Base-by-base conservation (phyloP, 2,797 vertebrate genomes). In the Pteronotus mesoamericanus region DNA sequence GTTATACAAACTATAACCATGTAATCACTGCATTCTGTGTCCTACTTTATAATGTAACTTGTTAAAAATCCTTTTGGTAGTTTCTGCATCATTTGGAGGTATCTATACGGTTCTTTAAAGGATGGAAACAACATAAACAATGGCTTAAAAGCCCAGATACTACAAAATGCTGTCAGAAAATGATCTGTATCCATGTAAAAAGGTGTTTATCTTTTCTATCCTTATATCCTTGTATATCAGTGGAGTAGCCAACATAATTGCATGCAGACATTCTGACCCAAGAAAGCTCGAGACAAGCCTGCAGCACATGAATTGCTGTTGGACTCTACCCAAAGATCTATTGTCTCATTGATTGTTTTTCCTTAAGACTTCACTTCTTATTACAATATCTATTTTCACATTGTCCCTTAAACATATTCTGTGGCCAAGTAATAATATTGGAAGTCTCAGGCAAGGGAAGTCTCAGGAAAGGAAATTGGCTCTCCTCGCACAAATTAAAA, bases 331-430 rank as follows among this genome's bases (percentile, higher is more conserved):
- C 92, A 83, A 68, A 48, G 19, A 78, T 55, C 32, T 75, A 83
- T 91, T 93, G 91, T 39, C 18, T 72, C 44, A 89, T 16, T 86
- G 75, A 95, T 64, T 80, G 94, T 57, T 80, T 88, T 69, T 64
- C 22, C 75, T 57, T 24, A 89, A 93, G 91, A 34, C 42, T 57
- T 95, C 26, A 59, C 12, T 48, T 94, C 46, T 93, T 89, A 86
- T 94, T 79, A 83, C 66, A 86, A 68, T 82, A 18, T 78, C 93
- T 80, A 18, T 59, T 91, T 59, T 75, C 48, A 57, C 44, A 80
- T 55, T 22, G 15, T 66, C 37, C 53, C 71, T 53, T 74, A 90
- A 94, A 53, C 48, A 96, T 44, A 72, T 89, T 93, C 97, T 89
- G 0, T 91, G 69, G 66, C 72, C 66, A 61, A n/a, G 14, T 68